phyloP scores from a whole-genome alignment of 2,888 invertebrate species.

The Barypeithes pellucidus region DNA sequence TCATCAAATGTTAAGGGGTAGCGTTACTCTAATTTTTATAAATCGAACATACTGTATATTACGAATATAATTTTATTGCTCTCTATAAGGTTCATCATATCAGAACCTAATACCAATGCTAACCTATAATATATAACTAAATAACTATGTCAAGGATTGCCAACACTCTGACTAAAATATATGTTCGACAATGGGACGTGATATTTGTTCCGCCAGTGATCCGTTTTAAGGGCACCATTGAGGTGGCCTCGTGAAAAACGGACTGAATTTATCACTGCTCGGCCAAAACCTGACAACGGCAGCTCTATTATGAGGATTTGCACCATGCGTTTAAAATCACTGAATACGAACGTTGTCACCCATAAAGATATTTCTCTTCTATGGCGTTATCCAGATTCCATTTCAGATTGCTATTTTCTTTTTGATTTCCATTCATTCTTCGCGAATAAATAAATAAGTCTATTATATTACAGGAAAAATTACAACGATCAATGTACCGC shows the following conservation, averaged over 20 bases:
- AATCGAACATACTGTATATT: no score
- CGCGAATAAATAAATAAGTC: no score
- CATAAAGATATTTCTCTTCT: constrained; percentile 54
- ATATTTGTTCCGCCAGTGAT: constrained; percentile 40
- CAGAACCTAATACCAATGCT: no score
- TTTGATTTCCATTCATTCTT: constrained; percentile 17
- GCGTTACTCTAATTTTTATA: no score
- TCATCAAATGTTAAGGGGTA: no score
- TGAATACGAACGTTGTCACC: constrained; percentile 51
- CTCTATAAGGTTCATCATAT: no score
- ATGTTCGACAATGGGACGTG: constrained; percentile 21
- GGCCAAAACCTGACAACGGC: constrained; percentile 56
- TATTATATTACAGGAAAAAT: no score
- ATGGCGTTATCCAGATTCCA: constrained; percentile 29
- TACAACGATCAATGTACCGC: no score
- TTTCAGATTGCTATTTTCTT: constrained; percentile 22
- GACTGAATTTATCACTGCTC: constrained; percentile 62
- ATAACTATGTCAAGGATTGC: no score
- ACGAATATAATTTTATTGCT: no score
- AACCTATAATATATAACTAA: no score
- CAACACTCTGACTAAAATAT: constrained; percentile 21
- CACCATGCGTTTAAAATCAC: constrained; percentile 56
- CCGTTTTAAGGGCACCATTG: constrained; percentile 26
- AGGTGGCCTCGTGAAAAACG: constrained; percentile 59
- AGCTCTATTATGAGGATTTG: constrained; percentile 57